Percentiles rank a stretch among this genome's conserved stretches.
phyloP scores from a whole-genome alignment of 2,113 vertebrate species.

The Brachirus orientalis region DNA sequence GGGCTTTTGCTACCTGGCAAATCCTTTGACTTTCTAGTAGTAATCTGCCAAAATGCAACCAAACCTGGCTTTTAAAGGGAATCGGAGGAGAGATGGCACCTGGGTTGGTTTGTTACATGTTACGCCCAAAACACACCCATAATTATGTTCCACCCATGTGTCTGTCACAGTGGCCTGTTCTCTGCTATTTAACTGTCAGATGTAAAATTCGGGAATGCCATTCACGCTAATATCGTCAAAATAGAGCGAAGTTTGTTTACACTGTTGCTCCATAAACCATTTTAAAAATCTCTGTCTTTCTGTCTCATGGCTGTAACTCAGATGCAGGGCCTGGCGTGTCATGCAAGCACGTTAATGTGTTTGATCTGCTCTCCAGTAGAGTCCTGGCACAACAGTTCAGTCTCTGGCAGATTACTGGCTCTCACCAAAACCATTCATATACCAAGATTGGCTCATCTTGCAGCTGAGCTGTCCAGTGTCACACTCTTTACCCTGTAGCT shows the following conservation, averaged over 20 bases:
- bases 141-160: not conserved
- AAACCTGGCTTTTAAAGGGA: not conserved
- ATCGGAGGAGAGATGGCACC: not conserved
- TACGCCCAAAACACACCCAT: not conserved
- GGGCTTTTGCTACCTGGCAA: too few relatives aligned
- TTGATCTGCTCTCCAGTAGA: constrained; percentile 39
- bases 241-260: not conserved
- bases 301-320: not conserved
- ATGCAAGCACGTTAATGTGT: constrained; percentile 4
- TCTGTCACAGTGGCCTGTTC: not conserved
- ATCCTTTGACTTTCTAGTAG: too few relatives aligned
- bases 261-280: not conserved
- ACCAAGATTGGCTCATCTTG: constrained; percentile 38
- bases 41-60: too few relatives aligned
- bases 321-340: constrained; percentile 12
- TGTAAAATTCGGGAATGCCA: not conserved
- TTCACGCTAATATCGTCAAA: not conserved
- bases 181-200: not conserved
- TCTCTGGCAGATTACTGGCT: constrained; percentile 31
- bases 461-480: constrained; percentile 29
- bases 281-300: not conserved
- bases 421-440: constrained; percentile 27
- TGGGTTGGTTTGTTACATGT: not conserved
- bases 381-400: constrained; percentile 2
- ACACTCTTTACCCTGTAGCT: constrained; percentile 20